Percentiles rank a stretch among this genome's conserved stretches.
Evolutionary conservation across 2,888 invertebrate species (phyloP).

Genomic region (Rhagonycha lutea): DNA sequence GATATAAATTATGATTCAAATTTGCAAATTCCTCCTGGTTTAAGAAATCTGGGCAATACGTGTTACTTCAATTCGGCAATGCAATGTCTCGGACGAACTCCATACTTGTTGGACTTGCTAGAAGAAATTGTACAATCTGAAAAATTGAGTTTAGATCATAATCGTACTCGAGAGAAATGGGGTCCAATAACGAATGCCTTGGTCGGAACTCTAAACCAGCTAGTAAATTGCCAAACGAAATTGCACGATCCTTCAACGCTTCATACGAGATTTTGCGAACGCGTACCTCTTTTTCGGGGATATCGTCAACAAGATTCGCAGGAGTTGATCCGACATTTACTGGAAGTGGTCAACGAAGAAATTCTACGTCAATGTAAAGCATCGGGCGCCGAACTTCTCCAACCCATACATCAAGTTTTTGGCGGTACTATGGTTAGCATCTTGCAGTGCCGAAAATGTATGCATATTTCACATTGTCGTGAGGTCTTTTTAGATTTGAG

Average conservation of each 20-base stretch:
- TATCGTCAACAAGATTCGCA: constrained; percentile 97
- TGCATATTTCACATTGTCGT: constrained; percentile 81
- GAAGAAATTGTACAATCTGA: constrained; percentile 71
- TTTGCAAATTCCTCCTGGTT: constrained; percentile 68
- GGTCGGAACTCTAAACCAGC: constrained; percentile 66
- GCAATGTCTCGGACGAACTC: constrained; percentile 89
- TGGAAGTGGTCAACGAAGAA: constrained; percentile 83
- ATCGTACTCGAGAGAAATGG: constrained; percentile 68
- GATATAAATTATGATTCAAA: constrained; percentile 45
- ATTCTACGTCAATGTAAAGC: constrained; percentile 80
- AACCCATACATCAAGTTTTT: constrained; percentile 89
- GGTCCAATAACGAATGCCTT: constrained; percentile 69
- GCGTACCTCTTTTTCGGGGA: constrained; percentile 85
- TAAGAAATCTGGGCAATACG: constrained; percentile 92
- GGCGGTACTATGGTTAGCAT: constrained; percentile 91
- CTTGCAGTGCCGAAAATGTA: constrained; percentile 86
- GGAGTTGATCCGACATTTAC: constrained; percentile 85
- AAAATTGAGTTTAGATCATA: constrained; percentile 67
- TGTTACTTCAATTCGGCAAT: constrained; percentile 97
- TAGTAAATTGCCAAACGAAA: not conserved
- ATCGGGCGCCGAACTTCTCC: constrained; percentile 75
- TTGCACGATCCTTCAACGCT: constrained; percentile 70
- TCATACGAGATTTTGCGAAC: constrained; percentile 65
- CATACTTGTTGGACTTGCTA: constrained; percentile 70
- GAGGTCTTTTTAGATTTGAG: constrained; percentile 96